Evolutionary conservation across 2,888 invertebrate genomes (phyloP), one percentile per base, ranked within the genome.

Genomic region (Darwinula stevensoni): DNA sequence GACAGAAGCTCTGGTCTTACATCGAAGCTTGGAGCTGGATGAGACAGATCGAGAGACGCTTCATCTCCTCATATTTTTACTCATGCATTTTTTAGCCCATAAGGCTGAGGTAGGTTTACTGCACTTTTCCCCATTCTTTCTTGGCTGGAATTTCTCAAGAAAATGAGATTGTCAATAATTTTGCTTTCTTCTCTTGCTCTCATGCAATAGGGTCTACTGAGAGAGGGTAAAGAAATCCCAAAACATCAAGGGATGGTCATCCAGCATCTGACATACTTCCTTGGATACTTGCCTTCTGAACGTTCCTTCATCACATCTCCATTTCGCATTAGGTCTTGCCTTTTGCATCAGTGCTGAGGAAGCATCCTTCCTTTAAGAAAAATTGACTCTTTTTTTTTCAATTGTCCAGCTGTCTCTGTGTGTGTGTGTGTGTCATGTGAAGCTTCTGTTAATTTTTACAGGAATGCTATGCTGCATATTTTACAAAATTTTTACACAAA

Each of bases 41-140:
- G 88, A 88, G 46, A 68, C 78, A 2, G 94, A 97, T 47, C 66
- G 74, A 40, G 88, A 94, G 53, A 91, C 94, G 2, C 75, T 86
- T 42, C 88, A 91, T 49, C 57, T 91, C 16, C 57, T 94, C 22
- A 74, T 91, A 9, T 80, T 86, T 43, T 60, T 97, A n/a, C 62
- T 97, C 11, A 86, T 94, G 74, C 88, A 88, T 57, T 91, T 88
- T 50, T 59, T 91, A 47, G 78, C 84, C 1, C 59, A 69, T 42
- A 62, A 65, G 15, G 71, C 73, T 47, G 67, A 69, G 50, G 58
- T 57, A 43, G 41, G 42, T 39, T 14, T 16, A 30, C 14, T 33
- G 26, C 14, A 28, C 22, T 34, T 31, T 5, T 34, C 22, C 31
- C 34, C 31, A 17, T 35, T 31, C 37, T 17, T 39, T 34, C 29